Conservation (phyloP, 2,113 vertebrate species). For the Corydoras maculifer region DNA sequence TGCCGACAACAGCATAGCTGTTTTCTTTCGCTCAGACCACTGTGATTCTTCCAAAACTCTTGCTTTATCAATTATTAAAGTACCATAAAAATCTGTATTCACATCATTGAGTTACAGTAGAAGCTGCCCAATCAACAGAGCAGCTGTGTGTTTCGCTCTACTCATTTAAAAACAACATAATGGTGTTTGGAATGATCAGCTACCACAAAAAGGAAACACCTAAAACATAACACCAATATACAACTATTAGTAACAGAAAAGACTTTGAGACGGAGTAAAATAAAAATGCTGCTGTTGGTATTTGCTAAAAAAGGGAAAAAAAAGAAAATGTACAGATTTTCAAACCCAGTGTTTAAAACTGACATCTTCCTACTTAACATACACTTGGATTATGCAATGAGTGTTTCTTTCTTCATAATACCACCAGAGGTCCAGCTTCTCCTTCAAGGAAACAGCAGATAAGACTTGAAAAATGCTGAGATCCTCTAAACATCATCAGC, state of each 20-base stretch:
- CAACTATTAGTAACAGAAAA: conserved; percentile 59
- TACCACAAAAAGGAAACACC: conserved; percentile 27
- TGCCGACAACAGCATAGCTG: conserved; percentile 12
- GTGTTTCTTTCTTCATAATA: conserved; percentile 66
- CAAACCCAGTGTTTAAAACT: conserved; percentile 52
- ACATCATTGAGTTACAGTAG: conserved; percentile 36
- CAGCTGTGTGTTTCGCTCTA: conserved; percentile 1
- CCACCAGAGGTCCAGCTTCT: conserved; percentile 51
- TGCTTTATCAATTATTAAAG: conserved; percentile 31
- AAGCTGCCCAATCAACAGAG: conserved; percentile 12
- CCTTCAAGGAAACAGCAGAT: conserved; percentile 53
- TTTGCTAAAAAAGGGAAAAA: conserved; percentile 49
- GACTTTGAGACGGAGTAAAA: conserved; percentile 28
- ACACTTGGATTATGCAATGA: conserved; percentile 32
- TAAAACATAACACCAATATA: conserved; percentile 44
- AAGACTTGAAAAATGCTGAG: conserved; percentile 62
- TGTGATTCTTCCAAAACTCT: conserved; percentile 22
- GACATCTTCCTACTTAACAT: conserved; percentile 39
- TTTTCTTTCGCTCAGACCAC: neutral
- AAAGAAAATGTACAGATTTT: conserved; percentile 55
- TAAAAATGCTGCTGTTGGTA: conserved; percentile 41
- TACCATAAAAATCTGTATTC: conserved; percentile 36
- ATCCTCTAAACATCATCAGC: conserved; percentile 80
- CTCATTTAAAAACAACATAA: conserved; percentile 20
- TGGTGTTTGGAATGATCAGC: conserved; percentile 33